Evolutionary conservation across 2,888 invertebrate species (phyloP).

Genomic region (Acleris emargana): DNA sequence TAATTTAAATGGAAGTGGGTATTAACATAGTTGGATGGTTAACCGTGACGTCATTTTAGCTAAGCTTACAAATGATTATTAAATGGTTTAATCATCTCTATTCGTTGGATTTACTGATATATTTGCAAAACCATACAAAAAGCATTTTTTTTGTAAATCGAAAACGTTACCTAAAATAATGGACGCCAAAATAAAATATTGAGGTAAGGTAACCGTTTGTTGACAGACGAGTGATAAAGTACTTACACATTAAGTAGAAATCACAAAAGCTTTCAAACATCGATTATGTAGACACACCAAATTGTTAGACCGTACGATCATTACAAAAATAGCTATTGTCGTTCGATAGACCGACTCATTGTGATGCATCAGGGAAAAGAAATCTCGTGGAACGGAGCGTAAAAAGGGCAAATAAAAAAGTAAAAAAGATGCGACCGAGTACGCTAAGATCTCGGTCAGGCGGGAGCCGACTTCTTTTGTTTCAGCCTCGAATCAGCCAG

Average conservation of each 20-base stretch:
- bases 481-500: constrained; percentile 81
- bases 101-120: not conserved
- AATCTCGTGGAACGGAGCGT: constrained; percentile 75
- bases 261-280: constrained; percentile 32
- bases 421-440: constrained; percentile 75
- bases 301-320: constrained; percentile 52
- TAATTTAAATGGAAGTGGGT: constrained; percentile 8
- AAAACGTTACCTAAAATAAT: not conserved
- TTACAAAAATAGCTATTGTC: constrained; percentile 74
- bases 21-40: not conserved
- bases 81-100: not conserved
- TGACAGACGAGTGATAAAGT: constrained; percentile 9
- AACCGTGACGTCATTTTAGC: constrained; percentile 8
- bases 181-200: no score
- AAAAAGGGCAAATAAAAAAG: constrained; percentile 61
- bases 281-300: constrained; percentile 33
- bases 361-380: constrained; percentile 79
- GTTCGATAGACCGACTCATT: constrained; percentile 76
- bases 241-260: constrained; percentile 31
- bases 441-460: constrained; percentile 82
- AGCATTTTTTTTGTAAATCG: not conserved
- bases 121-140: not conserved
- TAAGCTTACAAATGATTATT: not conserved
- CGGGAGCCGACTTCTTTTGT: constrained; percentile 81
- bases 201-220: not conserved